These are phyloP conservation scores for Andrena camellia DNA, from an alignment of 2,888 invertebrate genomes.

Conservation along the genomic window DNA sequence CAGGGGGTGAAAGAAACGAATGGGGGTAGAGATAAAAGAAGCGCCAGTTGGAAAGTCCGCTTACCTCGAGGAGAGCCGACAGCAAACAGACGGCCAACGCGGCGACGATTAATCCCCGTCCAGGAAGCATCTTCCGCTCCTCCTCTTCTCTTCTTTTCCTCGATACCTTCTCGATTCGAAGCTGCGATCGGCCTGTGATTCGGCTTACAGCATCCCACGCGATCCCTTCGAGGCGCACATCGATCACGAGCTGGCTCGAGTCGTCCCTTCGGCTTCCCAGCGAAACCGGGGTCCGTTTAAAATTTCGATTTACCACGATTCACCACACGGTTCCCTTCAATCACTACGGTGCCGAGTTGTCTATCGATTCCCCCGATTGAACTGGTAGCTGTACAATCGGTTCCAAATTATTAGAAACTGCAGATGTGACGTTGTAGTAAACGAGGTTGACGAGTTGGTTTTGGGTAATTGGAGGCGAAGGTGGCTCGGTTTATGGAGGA, in stretches of 20 bases:
- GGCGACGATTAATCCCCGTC: slow-evolving; percentile 57
- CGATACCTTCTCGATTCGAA: slow-evolving; percentile 20
- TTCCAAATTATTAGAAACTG: too few relatives aligned
- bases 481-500: not conserved
- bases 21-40: too few relatives aligned
- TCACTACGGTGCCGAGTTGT: too few relatives aligned
- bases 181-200: not conserved
- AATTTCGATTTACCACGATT: slow-evolving; percentile 15
- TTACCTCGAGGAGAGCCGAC: slow-evolving; percentile 62
- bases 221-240: slow-evolving; percentile 32
- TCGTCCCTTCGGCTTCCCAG: slow-evolving; percentile 4
- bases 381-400: too few relatives aligned
- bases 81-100: slow-evolving; percentile 54
- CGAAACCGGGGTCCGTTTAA: not conserved
- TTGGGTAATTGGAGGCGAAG: not conserved
- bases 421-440: too few relatives aligned
- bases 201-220: slow-evolving; percentile 48
- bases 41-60: slow-evolving; percentile 11
- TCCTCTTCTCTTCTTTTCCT: slow-evolving; percentile 15
- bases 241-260: slow-evolving; percentile 26
- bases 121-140: slow-evolving; percentile 54
- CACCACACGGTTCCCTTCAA: not conserved
- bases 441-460: too few relatives aligned
- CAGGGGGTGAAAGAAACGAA: too few relatives aligned
- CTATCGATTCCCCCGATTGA: not conserved